Evolutionary conservation across 2,113 vertebrate species (phyloP), one percentile per base, ranked within the genome.

Genomic region (Glaucomys volans): DNA sequence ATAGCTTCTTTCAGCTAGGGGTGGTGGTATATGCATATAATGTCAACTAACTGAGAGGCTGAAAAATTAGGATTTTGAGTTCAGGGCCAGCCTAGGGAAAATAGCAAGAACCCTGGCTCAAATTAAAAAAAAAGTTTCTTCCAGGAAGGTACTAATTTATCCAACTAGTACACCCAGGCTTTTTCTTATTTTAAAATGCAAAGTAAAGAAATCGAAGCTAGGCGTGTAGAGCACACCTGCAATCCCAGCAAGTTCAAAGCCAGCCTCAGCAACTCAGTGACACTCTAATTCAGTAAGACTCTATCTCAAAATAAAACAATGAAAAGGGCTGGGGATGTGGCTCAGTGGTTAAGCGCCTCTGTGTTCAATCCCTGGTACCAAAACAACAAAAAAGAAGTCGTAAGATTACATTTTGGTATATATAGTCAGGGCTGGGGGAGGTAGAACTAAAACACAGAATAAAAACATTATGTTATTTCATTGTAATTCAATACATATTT

Each of bases 391-490:
- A 69, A 69, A 66, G 30, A 66, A 66, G 24, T 18, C 40, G 42
- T 76, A 83, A n/a, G 8, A 8, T 86, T 77, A 86, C 18, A 72
- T 84, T 82, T 90, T 28, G 84, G 32, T 26, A 95, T 4, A 52
- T 13, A 90, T 4, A 67, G 30, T 87, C 28, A 26, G 13, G 26
- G 42, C 54, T 37, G 35, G 22, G 35, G 52, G 67, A 52, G 50
- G 44, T 5, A 67, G 44, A 28, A 87, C 76, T 52, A 94, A 87
- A 92, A 17, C 40, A 90, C 5, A 69, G 52, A 89, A 90, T 2
- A 74, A 12, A 96, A 80, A 94, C 50, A 89, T 0, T 52, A 22
- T 72, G 88, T 87, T 85, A 5, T 86, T 96, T 91, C 62, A 96
- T 6, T 44, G 32, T 35, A 66, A 83, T 62, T 64, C 77, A 90